These are phyloP conservation scores for Jordanella pulchra DNA, from an alignment of 2,797 vertebrate genomes.

Conservation along the genomic window DNA sequence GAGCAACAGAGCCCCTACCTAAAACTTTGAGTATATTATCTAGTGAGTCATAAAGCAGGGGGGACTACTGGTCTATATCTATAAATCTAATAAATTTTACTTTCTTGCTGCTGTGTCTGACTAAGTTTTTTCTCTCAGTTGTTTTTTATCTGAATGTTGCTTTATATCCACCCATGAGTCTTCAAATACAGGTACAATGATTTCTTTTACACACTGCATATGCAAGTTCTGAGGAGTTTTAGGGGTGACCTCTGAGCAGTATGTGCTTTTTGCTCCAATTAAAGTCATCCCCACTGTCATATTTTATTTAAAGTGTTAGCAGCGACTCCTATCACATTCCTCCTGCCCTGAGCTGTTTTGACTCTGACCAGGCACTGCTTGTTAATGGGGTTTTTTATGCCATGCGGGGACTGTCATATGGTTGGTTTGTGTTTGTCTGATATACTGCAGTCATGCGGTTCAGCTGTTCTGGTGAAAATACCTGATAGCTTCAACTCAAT, in stretches of 20 bases:
- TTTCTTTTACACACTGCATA: background rate
- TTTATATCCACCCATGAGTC: constrained; percentile 13
- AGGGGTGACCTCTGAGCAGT: background rate
- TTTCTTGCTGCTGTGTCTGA: too few relatives aligned
- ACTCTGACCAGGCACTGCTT: constrained; percentile 38
- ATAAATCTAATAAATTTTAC: too few relatives aligned
- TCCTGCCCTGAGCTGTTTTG: constrained; percentile 14
- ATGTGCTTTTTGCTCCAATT: background rate
- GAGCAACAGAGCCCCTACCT: too few relatives aligned
- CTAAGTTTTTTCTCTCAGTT: background rate
- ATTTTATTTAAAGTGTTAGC: constrained; percentile 2
- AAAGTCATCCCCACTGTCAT: background rate
- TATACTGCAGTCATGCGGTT: constrained; percentile 26
- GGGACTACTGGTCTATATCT: too few relatives aligned
- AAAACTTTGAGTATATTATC: too few relatives aligned
- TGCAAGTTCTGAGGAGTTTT: background rate
- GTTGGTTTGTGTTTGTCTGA: constrained; percentile 35
- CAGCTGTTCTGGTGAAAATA: constrained; percentile 18
- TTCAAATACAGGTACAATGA: constrained; percentile 49
- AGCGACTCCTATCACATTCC: constrained; percentile 5
- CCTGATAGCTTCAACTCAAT: constrained; percentile 25
- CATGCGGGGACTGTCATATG: constrained; percentile 47
- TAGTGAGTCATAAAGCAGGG: too few relatives aligned
- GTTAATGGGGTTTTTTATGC: constrained; percentile 38
- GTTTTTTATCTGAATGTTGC: constrained; percentile 4